Evolutionary conservation across 2,113 vertebrate species (phyloP).

Genomic region (Sylvilagus bachmani): DNA sequence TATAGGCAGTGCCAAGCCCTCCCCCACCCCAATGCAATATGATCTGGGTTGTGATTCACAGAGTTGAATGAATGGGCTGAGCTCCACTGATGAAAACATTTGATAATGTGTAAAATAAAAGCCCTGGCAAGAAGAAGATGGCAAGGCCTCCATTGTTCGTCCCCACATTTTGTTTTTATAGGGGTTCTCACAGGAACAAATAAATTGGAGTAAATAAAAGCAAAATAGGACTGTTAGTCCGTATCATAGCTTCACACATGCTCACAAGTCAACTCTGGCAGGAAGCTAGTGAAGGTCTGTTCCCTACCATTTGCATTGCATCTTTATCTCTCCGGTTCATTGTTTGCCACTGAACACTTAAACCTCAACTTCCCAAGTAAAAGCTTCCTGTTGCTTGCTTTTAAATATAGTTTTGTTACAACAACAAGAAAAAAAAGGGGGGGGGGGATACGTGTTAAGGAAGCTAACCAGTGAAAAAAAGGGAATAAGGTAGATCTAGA

Average conservation of each 20-base stretch:
- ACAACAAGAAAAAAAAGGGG: constrained; percentile 73
- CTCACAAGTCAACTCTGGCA: constrained; percentile 88
- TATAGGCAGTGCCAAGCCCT: constrained; percentile 74
- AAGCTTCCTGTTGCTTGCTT: constrained; percentile 91
- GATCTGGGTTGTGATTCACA: constrained; percentile 88
- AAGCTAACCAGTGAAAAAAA: constrained; percentile 50
- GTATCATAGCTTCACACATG: constrained; percentile 92
- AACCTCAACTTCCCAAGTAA: constrained; percentile 92
- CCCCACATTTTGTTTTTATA: constrained; percentile 89
- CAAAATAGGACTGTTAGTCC: constrained; percentile 82
- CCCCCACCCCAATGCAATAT: constrained; percentile 82
- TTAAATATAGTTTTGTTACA: constrained; percentile 88
- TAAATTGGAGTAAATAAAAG: constrained; percentile 90
- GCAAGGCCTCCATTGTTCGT: constrained; percentile 83
- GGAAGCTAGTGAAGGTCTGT: constrained; percentile 88
- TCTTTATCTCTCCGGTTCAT: constrained; percentile 92
- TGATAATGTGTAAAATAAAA: constrained; percentile 92
- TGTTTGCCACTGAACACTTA: constrained; percentile 89
- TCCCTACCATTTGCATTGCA: constrained; percentile 86
- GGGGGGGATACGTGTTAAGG: constrained; percentile 80
- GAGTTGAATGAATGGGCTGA: constrained; percentile 91
- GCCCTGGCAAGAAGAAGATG: constrained; percentile 86
- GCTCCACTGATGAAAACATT: constrained; percentile 88
- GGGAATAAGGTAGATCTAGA: constrained; percentile 72
- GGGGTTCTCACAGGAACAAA: constrained; percentile 90